Base-by-base conservation (phyloP, 2,888 invertebrate genomes). In the Heteromurus nitidus region DNA sequence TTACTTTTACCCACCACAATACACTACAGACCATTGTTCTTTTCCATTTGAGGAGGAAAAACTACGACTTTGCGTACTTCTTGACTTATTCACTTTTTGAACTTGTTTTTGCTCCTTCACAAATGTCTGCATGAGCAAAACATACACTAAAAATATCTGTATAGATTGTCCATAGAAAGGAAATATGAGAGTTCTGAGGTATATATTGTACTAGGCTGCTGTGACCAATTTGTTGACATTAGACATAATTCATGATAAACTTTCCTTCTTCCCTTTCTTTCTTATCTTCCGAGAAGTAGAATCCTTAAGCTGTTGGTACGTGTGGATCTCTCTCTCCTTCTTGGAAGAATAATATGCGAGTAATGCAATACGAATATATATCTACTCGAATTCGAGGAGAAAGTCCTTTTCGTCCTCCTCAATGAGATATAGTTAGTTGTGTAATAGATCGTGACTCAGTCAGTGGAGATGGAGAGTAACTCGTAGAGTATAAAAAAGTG, bases 201-300 rank as follows among this genome's bases (percentile, higher is more conserved):
- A 30, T 28, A 60, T 31, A n/a, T 11, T 28, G 72, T 62, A 82
- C 77, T 73, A 74, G 60, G 73, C 70, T 69, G 62, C 67, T 83
- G 80, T 80, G 80, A 83, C 74, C 82, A 83, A 83, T 80, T 80
- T 83, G 83, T 80, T 83, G 80, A 83, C 83, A 83, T 80, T 80
- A 68, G 80, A 73, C 68, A 80, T 80, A 80, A 80, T 68, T 80
- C 80, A 80, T 73, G 73, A 80, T 80, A 73, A 80, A 80, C 80
- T 73, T 73, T 80, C 67, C 73, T n/a, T n/a, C 67, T 80, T 80
- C 20, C 42, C 72, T 73, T 30, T 73, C 64, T 58, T 36, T 18
- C 9, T 44, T 28, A n/a, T 58, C 60, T 42, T 26, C 20, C 22
- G 44, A 55, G 69, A n/a, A n/a, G n/a, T n/a, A n/a, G n/a, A n/a